Evolutionary conservation across 30 jellyfish, hydroid and myxozoan genomes (phyloP), one percentile per base, ranked within the genome.

Genomic region (Pelagia noctiluca): DNA sequence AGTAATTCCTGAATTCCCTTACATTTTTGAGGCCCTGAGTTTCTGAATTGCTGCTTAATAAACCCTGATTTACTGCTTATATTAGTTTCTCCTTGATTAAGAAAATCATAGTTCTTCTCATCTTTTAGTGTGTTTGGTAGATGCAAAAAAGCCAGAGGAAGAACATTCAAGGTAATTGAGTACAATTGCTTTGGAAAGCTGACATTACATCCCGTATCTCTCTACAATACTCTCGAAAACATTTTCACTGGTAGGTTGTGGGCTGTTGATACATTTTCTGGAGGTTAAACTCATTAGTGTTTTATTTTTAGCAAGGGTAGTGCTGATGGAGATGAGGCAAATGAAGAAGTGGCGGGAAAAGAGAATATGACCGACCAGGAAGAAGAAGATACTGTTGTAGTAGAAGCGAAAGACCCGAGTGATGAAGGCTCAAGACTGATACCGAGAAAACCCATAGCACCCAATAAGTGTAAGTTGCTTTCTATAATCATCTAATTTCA

Each of bases 361-460:
- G 13, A 21, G 2, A 63, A 21, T 32, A n/a, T n/a, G n/a, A n/a
- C n/a, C n/a, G n/a, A n/a, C n/a, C n/a, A n/a, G n/a, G 66, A 32
- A 24, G 89, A 54, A 61, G 64, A 31, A 19, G 42, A 31, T 29
- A 31, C 23, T 50, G 68, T 10, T 19, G 28, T 19, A 35, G 60
- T 70, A 18, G 24, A 60, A 21, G 75, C 84, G 2, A 82, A 65
- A 38, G 96, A 86, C 28, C 96, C 96, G 35, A 71, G 89, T 64
- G 96, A 86, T 30, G 89, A 75, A 19, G 96, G 96, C 50, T 29
- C 88, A 49, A 76, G 89, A 37, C 54, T 86, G 42, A 63, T 86
- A 18, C 64, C 82, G 2, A 63, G 89, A 26, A 52, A 50, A 46
- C 96, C 96, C 21, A 21, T 86, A 7, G 73, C 61, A 11, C 96